Evolutionary conservation across 2,113 vertebrate genomes (phyloP).

Genomic region (Euleptes europaea): DNA sequence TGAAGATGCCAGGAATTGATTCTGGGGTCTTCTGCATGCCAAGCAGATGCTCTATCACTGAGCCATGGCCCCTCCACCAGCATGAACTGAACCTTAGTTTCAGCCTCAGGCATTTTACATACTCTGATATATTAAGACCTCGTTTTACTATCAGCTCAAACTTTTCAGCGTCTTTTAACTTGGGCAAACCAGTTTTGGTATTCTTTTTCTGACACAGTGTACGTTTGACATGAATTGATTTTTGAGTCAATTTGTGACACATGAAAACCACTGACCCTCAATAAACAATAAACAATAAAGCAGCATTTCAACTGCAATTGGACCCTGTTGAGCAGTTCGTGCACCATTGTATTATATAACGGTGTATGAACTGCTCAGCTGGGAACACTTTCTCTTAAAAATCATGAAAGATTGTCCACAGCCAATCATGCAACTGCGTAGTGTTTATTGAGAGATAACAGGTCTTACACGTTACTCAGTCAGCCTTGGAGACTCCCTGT

Average conservation of each 20-base stretch:
- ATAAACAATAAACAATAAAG: not conserved
- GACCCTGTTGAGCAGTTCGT: conserved; percentile 5
- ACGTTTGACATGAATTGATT: not conserved
- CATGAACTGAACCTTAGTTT: not conserved
- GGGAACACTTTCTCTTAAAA: not conserved
- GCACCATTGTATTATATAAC: not conserved
- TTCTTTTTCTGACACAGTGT: not conserved
- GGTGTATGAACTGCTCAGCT: not conserved
- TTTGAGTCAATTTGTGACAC: not conserved
- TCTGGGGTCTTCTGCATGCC: too few relatives aligned
- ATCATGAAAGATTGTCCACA: not conserved
- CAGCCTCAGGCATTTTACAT: not conserved
- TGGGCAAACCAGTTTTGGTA: not conserved
- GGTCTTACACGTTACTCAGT: not conserved
- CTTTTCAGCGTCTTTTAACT: not conserved
- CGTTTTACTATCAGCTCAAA: not conserved
- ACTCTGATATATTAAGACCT: not conserved
- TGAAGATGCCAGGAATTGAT: too few relatives aligned
- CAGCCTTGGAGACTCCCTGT: not conserved
- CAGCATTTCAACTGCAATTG: not conserved
- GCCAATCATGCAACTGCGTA: not conserved
- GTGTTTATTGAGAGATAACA: conserved; percentile 22
- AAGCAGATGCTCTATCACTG: too few relatives aligned
- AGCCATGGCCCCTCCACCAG: not conserved
- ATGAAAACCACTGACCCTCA: not conserved